phyloP scores from a whole-genome alignment of 2,113 vertebrate species.

The Rhinopomastus cyanomelas region DNA sequence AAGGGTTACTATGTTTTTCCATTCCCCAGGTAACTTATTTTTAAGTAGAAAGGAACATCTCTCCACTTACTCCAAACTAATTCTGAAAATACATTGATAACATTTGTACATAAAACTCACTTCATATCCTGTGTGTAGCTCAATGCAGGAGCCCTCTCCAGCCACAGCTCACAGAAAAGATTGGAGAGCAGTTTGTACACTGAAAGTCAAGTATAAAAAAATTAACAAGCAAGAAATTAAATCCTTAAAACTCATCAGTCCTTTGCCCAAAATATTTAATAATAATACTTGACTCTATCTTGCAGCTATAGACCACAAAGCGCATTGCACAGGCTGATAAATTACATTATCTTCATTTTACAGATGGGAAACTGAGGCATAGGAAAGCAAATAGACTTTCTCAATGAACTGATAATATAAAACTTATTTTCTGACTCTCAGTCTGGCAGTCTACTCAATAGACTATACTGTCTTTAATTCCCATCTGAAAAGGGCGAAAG shows the following conservation, averaged over 20 bases:
- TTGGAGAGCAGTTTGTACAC: neutral
- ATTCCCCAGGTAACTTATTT: neutral
- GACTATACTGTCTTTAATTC: slow-evolving; percentile 56
- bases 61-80: neutral
- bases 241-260: slow-evolving; percentile 40
- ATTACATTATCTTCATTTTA: slow-evolving; percentile 57
- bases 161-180: neutral
- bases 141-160: slow-evolving; percentile 2
- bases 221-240: slow-evolving; percentile 53
- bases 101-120: neutral
- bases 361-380: slow-evolving; percentile 65
- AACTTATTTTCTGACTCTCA: slow-evolving; percentile 48
- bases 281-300: slow-evolving; percentile 7
- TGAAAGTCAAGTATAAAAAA: slow-evolving; percentile 10
- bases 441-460: slow-evolving; percentile 39
- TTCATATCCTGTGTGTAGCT: slow-evolving; percentile 10
- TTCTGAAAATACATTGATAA: neutral
- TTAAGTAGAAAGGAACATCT: neutral
- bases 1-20: neutral
- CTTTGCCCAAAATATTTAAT: slow-evolving; percentile 52
- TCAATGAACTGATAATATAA: slow-evolving; percentile 38
- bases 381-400: slow-evolving; percentile 49
- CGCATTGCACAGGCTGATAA: slow-evolving; percentile 1
- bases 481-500: slow-evolving; percentile 49
- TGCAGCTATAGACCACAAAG: neutral